Percentiles rank a stretch among this genome's conserved stretches.
Evolutionary conservation across 2,888 invertebrate genomes (phyloP).

Genomic region (Rhynchonema sp.): DNA sequence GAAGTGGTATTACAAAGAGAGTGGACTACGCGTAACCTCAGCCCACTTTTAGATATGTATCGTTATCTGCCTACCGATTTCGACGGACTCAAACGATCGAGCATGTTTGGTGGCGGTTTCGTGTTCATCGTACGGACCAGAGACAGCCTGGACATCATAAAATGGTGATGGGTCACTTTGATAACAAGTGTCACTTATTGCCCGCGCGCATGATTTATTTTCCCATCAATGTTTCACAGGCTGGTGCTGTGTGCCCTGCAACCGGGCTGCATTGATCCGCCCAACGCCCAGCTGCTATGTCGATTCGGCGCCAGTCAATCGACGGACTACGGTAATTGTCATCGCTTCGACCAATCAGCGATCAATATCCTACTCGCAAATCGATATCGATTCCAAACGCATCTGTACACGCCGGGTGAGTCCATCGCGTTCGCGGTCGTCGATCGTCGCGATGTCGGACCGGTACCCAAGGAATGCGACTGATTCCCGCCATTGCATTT

Average conservation of each 20-base stretch:
- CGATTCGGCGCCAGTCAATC: not conserved
- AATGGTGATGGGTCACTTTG: conserved; percentile 10
- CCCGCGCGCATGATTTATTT: no score
- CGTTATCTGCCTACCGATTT: conserved; percentile 19
- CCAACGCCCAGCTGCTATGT: not conserved
- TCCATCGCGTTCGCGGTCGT: not conserved
- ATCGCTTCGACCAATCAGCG: conserved; percentile 1
- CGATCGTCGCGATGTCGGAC: not conserved
- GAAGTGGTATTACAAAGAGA: no score
- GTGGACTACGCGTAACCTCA: no score
- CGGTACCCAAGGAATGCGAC: not conserved
- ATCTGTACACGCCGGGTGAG: not conserved
- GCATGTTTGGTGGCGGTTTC: conserved; percentile 18
- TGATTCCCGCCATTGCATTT: no score
- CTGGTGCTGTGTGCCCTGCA: conserved; percentile 23
- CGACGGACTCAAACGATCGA: conserved; percentile 11
- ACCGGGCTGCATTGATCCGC: conserved; percentile 22
- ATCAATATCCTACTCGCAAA: not conserved
- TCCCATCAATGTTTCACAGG: no score
- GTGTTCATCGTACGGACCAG: conserved; percentile 4
- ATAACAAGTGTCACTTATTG: no score
- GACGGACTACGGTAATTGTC: not conserved
- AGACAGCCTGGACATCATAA: conserved; percentile 19
- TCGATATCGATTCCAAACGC: not conserved
- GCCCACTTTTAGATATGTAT: conserved; percentile 13